Evolutionary conservation across 2,888 invertebrate genomes (phyloP).

Genomic region (Lasioglossum vierecki): DNA sequence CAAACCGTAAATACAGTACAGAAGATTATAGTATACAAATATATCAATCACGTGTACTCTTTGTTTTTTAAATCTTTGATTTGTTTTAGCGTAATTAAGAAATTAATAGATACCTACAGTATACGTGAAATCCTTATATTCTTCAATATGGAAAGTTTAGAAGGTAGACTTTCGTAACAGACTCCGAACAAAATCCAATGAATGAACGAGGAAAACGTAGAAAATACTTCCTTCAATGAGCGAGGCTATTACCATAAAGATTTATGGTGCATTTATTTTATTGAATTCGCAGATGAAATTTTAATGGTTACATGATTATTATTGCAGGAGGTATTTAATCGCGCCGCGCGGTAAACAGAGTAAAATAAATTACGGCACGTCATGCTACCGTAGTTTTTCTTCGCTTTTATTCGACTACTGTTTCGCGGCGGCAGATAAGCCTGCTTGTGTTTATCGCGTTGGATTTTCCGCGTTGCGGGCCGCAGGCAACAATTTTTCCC

Average conservation of each 20-base stretch:
- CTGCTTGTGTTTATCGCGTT: background rate
- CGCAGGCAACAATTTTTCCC: background rate
- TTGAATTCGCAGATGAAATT: background rate
- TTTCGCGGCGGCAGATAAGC: background rate
- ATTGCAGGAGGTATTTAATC: background rate
- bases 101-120: background rate
- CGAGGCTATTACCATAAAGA: background rate
- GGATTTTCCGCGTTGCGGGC: background rate
- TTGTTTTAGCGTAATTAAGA: background rate
- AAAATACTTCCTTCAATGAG: background rate
- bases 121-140: background rate
- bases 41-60: background rate
- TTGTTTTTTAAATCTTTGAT: too few species aligned
- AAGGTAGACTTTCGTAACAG: background rate
- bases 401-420: slow-evolving; percentile 1
- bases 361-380: background rate
- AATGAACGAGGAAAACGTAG: background rate
- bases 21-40: background rate
- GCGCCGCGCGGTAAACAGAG: background rate
- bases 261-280: background rate
- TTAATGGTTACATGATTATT: background rate
- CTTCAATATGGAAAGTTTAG: background rate
- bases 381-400: background rate
- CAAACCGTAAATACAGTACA: background rate
- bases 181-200: background rate